Conservation (phyloP, 2,888 invertebrate genomes). For the Ferdinandea cuprea region DNA sequence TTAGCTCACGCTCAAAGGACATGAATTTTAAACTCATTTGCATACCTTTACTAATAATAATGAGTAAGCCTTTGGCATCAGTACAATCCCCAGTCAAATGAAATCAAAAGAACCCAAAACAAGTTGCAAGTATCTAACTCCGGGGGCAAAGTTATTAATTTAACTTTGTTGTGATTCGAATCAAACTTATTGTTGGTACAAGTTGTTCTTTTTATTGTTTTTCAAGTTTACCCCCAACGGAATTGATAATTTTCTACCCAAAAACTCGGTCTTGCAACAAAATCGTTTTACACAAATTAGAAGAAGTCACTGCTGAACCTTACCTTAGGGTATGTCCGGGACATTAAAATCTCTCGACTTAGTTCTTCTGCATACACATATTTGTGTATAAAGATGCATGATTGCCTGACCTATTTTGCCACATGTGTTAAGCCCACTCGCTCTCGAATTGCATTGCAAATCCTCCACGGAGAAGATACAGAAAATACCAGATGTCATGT, state of each 20-base stretch:
- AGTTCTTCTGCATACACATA: no score
- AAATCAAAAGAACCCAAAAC: neutral
- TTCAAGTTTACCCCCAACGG: neutral
- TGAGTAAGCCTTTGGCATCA: neutral
- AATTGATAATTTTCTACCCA: no score
- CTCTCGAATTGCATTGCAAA: neutral
- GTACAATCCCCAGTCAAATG: neutral
- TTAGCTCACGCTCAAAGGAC: neutral
- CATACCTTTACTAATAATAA: neutral
- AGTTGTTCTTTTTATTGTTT: neutral
- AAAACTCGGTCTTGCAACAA: no score
- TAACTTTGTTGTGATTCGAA: conserved; percentile 16
- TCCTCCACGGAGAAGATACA: neutral
- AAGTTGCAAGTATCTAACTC: neutral
- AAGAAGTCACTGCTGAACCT: no score
- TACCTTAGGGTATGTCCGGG: no score
- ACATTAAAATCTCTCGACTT: no score
- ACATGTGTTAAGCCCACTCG: neutral
- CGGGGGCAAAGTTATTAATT: conserved; percentile 7
- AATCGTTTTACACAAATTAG: no score
- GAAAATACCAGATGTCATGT: neutral
- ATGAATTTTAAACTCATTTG: conserved; percentile 17
- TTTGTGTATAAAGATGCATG: no score
- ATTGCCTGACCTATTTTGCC: no score
- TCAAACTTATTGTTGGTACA: conserved; percentile 2